phyloP scores from a whole-genome alignment of 2,888 invertebrate genomes.

The Caradrina kadenii region DNA sequence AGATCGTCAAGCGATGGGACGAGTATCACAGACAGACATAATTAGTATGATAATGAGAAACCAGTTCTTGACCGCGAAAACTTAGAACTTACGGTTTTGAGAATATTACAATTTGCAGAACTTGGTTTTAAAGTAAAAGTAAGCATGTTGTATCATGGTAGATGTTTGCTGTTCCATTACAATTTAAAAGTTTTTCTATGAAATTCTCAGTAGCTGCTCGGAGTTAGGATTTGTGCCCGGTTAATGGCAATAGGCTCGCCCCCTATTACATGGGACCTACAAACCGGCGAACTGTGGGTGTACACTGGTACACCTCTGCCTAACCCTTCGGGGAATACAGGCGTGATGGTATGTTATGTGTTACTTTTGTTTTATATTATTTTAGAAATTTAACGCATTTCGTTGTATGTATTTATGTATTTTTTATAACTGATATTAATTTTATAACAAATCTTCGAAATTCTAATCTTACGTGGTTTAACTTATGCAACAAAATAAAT shows the following conservation, averaged over 20 bases:
- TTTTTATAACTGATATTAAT: slow-evolving; percentile 48
- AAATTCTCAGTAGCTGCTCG: no score
- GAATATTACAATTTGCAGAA: neutral
- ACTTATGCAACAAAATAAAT: slow-evolving; percentile 60
- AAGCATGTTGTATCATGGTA: no score
- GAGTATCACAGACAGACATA: slow-evolving; percentile 12
- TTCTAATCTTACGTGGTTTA: slow-evolving; percentile 32
- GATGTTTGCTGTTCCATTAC: no score
- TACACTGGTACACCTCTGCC: no score
- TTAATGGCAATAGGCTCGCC: no score
- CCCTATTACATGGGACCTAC: no score
- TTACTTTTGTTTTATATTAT: neutral
- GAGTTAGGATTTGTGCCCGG: no score
- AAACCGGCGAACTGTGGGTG: no score
- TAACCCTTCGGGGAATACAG: no score
- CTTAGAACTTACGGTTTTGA: slow-evolving; percentile 9
- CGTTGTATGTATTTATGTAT: slow-evolving; percentile 50
- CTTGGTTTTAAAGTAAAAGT: neutral
- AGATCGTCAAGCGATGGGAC: slow-evolving; percentile 23
- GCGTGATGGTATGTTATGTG: no score
- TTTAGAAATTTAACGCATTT: slow-evolving; percentile 16
- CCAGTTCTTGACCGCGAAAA: slow-evolving; percentile 36
- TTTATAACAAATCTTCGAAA: slow-evolving; percentile 47
- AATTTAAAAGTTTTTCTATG: no score
- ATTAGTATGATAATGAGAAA: slow-evolving; percentile 46